Conservation (phyloP, 2,888 invertebrate genomes). For the Caenorhabditis doughertyi region DNA sequence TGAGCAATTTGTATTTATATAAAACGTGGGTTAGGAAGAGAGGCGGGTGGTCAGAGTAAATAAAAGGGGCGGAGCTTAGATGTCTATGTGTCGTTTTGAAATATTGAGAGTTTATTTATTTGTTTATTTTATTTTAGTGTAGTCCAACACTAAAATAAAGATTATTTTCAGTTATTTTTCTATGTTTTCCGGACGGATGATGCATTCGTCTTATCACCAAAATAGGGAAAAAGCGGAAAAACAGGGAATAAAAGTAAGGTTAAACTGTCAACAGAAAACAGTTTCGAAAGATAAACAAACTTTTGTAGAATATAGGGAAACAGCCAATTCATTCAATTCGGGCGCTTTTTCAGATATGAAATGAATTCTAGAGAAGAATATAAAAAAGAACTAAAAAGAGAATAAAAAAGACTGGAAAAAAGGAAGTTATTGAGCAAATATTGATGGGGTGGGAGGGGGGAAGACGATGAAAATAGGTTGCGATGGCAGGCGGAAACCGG, state of each 20-base stretch:
- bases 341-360: slow-evolving; percentile 15
- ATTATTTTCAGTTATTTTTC: slow-evolving; percentile 5
- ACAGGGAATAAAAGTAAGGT: slow-evolving; percentile 7
- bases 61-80: slow-evolving; percentile 44
- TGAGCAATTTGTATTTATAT: slow-evolving; percentile 30
- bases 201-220: slow-evolving; percentile 6
- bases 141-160: neutral
- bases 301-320: slow-evolving; percentile 4
- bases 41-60: slow-evolving; percentile 42
- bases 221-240: slow-evolving; percentile 27
- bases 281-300: slow-evolving; percentile 30
- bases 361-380: slow-evolving; percentile 26
- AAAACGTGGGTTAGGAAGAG: neutral
- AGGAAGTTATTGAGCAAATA: slow-evolving; percentile 40
- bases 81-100: slow-evolving; percentile 23
- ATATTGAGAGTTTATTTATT: slow-evolving; percentile 24
- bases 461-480: slow-evolving; percentile 35
- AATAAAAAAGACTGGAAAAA: slow-evolving; percentile 24
- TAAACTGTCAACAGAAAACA: slow-evolving; percentile 32
- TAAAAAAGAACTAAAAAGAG: slow-evolving; percentile 1
- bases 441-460: slow-evolving; percentile 14
- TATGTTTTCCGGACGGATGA: slow-evolving; percentile 8
- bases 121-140: slow-evolving; percentile 13
- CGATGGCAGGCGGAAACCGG: slow-evolving; percentile 36
- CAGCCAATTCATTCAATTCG: neutral